Evolutionary conservation across 1,140 invertebrate genomes (phyloP).

Genomic region (Diplogasteroides magnus): DNA sequence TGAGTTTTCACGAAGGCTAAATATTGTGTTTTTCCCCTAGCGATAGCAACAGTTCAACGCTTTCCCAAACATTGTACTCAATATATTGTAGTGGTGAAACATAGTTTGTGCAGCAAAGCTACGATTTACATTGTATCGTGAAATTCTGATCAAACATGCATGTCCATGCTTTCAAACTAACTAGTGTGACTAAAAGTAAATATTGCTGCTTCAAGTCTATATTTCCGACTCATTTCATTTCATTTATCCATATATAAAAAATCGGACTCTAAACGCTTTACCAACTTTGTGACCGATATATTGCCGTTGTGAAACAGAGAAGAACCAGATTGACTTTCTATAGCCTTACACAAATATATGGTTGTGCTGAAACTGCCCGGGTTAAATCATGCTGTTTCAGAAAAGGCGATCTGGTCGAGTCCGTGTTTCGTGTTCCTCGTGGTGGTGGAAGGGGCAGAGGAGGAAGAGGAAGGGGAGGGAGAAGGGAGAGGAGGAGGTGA

Average conservation of each 20-base stretch:
- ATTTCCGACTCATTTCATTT: constrained; percentile 5
- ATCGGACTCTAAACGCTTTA: not conserved
- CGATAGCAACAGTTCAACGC: no score
- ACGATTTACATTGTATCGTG: no score
- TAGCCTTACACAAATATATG: not conserved
- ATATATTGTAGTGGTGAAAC: no score
- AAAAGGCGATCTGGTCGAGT: constrained; percentile 11
- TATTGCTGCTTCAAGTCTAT: not conserved
- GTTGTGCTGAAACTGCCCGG: no score
- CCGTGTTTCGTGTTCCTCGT: constrained; percentile 13
- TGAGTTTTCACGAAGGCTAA: no score
- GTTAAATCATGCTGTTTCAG: constrained; percentile 2
- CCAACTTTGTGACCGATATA: not conserved
- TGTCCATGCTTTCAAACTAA: no score
- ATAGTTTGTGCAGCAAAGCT: no score
- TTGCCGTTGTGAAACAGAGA: not conserved
- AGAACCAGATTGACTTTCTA: constrained; percentile 15
- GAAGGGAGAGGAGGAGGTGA: constrained; percentile 9
- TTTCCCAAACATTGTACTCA: no score
- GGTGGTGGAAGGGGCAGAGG: not conserved
- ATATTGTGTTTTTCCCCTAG: no score
- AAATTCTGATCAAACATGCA: no score
- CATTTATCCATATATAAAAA: constrained; percentile 33
- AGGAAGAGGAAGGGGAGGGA: not conserved
- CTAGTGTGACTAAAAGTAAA: no score